Evolutionary conservation across 2,888 invertebrate species (phyloP), one percentile per base, ranked within the genome.

Genomic region (Philonicus albiceps): DNA sequence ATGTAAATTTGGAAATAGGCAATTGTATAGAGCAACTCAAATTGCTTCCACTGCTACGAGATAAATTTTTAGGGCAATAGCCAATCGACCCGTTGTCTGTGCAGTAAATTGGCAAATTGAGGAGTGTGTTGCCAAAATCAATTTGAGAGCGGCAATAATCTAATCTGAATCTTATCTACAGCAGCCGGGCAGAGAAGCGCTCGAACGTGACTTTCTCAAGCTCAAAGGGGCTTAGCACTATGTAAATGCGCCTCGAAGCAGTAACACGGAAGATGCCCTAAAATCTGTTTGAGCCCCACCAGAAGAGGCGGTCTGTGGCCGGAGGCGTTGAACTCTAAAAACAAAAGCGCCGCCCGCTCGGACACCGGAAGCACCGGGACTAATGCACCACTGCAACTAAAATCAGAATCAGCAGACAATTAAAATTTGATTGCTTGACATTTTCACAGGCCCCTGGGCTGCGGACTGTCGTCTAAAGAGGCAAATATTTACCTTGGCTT

Each of bases 141-240:
- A 64, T 81, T 64, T 31, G 19, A 5, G 11, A 7, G 16, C 34
- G 40, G 16, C 19, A n/a, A 53, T 55, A 81, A 81, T 81, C 81
- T 81, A 81, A 81, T 81, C 81, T 55, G 55, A 34, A 81, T 81
- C 81, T 55, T 81, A 49, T 80, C 80, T 30, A 31, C 80, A 49
- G 31, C 22, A 49, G 31, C 22, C 7, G n/a, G 19, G 11, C 78
- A 78, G 30, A 19, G 40, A 4, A 43, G 22, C 19, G 27, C n/a
- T 31, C 13, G 53, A 4, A 80, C 43, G 80, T 80, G 80, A 80
- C 27, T 49, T 30, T 19, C 27, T 30, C 27, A 16, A 53, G 7
- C 49, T 53, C 49, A 80, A 80, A 53, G 40, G 80, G 53, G 80
- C 19, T 37, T 34, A 64, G 53, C 22, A 34, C 31, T 81, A 81